These are phyloP conservation scores for Trypoxylon attenuatum DNA, from an alignment of 2,888 invertebrate species.

Conservation along the genomic window DNA sequence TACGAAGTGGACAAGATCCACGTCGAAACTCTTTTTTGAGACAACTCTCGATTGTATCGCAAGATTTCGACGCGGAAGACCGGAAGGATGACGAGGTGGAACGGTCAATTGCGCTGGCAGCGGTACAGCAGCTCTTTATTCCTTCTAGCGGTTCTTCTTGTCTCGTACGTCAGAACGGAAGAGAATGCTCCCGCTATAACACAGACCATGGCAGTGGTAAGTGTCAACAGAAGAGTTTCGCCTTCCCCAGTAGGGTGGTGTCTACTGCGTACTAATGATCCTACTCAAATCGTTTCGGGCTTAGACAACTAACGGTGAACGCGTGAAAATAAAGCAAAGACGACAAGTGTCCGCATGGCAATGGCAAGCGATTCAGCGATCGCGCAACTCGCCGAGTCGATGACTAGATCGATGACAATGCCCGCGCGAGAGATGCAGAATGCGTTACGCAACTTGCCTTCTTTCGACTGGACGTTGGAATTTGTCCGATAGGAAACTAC, in stretches of 20 bases:
- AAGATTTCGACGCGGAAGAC: neutral
- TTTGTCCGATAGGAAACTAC: neutral
- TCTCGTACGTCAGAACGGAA: constrained; percentile 41
- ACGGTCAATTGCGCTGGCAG: neutral
- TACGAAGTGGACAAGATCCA: neutral
- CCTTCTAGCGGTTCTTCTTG: constrained; percentile 25
- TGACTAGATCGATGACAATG: neutral
- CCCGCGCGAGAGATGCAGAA: neutral
- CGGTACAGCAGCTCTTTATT: constrained; percentile 25
- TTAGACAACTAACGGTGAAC: neutral
- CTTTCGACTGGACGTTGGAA: neutral
- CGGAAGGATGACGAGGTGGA: constrained; percentile 37
- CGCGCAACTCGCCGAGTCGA: neutral
- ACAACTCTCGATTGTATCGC: neutral
- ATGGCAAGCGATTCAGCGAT: neutral
- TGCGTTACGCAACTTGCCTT: neutral
- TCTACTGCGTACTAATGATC: neutral
- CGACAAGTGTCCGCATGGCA: neutral
- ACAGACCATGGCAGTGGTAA: constrained; percentile 67
- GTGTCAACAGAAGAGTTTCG: constrained; percentile 34
- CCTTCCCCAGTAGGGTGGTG: neutral
- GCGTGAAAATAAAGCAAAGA: neutral
- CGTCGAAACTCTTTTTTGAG: neutral
- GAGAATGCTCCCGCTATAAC: constrained; percentile 47
- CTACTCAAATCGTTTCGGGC: neutral